Evolutionary conservation across 2,113 vertebrate genomes (phyloP).

Genomic region (Podarcis muralis): DNA sequence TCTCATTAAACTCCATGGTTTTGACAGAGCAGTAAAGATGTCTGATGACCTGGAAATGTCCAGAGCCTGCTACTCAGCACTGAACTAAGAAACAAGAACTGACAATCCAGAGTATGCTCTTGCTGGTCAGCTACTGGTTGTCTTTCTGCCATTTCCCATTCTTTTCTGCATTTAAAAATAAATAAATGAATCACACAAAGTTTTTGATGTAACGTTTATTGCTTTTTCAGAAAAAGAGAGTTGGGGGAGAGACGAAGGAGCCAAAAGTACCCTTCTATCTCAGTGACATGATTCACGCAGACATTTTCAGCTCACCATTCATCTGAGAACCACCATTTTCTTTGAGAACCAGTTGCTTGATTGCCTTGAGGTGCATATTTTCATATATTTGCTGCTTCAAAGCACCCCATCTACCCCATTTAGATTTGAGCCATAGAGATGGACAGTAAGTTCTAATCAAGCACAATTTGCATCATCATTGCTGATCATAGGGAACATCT

Average conservation of each 20-base stretch:
- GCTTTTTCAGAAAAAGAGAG: slow-evolving; percentile 45
- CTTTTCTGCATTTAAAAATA: slow-evolving; percentile 4
- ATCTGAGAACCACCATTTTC: no score
- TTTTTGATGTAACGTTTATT: slow-evolving; percentile 15
- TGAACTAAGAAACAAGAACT: slow-evolving; percentile 50
- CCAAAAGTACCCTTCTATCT: neutral
- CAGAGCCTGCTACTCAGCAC: slow-evolving; percentile 54
- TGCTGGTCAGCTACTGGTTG: slow-evolving; percentile 14
- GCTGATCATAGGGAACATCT: no score
- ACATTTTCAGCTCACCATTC: neutral
- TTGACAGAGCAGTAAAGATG: slow-evolving; percentile 57
- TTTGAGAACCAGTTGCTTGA: no score
- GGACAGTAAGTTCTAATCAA: no score
- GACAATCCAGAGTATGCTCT: slow-evolving; percentile 40
- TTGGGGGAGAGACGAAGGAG: slow-evolving; percentile 13
- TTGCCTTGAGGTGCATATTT: no score
- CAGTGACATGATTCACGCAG: neutral
- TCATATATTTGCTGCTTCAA: no score
- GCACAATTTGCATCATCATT: no score
- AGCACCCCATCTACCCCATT: no score
- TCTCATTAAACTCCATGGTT: slow-evolving; percentile 55
- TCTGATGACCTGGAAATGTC: slow-evolving; percentile 63
- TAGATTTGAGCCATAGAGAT: no score
- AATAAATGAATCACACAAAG: neutral
- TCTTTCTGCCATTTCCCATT: neutral